Base-by-base conservation (phyloP, 2,113 vertebrate species). In the Caranx ignobilis region DNA sequence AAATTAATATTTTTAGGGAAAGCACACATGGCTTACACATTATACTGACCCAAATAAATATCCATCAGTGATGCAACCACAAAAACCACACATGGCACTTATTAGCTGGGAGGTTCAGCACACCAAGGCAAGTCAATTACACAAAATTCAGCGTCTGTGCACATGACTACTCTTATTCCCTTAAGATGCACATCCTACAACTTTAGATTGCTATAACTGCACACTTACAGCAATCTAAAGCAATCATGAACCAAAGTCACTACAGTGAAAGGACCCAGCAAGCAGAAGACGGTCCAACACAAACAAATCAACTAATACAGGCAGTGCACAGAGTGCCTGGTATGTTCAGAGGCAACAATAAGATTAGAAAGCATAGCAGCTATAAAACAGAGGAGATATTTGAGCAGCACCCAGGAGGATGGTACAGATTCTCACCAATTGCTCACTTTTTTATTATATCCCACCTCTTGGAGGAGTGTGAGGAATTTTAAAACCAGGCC, bases 401-500 rank as follows among this genome's bases (percentile, higher is more conserved):
- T 72, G 61, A 84, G 82, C 71, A 62, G 77, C 39, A 56, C 71
- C 60, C 68, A 57, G 2, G 75, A 50, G 79, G 75, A 73, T 70
- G 63, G 63, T 71, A 56, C 63, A 61, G 74, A 83, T 84, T 86
- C 84, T 81, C 82, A 91, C 75, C 86, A 85, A 80, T 72, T 79
- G 76, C 68, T 87, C 68, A 15, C 68, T 77, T 87, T 62, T 85
- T 80, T 81, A 83, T 81, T 71, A 59, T 71, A 75, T 80, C 79
- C 65, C 85, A 89, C 69, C 43, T 89, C 82, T 84, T 91, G 90
- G 82, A 92, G 81, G 84, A 87, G 87, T 84, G 80, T 79, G 18
- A 88, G 87, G 89, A 89, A 84, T 89, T 90, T 84, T 74, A 82
- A 92, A 80, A 87, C 74, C 86, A 87, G 87, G 82, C 81, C 67